Percentiles rank a stretch among this genome's conserved stretches.
Conservation (phyloP, 1,140 invertebrate species). For the Listronotus bonariensis region DNA sequence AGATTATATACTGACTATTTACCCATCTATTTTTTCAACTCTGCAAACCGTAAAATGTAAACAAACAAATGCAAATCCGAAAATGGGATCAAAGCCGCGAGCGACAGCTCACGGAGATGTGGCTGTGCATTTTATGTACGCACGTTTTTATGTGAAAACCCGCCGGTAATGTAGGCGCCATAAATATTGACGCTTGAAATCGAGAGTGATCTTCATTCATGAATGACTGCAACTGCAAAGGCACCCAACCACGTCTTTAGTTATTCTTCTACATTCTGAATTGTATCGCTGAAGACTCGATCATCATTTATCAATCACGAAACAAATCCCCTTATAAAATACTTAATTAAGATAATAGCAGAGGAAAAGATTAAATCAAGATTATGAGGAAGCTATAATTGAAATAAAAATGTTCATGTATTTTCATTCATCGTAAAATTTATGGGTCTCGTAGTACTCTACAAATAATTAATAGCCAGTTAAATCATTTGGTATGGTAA, state of each 20-base stretch:
- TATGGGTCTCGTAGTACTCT: not conserved
- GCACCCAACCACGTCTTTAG: slow-evolving; percentile 22
- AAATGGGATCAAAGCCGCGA: slow-evolving; percentile 8
- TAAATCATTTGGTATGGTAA: not conserved
- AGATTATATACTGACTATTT: too few relatives aligned
- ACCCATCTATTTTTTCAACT: not conserved
- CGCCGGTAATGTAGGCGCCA: slow-evolving; percentile 21
- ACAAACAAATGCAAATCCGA: slow-evolving; percentile 19
- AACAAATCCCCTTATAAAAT: slow-evolving; percentile 5
- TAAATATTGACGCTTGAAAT: slow-evolving; percentile 34
- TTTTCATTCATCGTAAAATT: not conserved
- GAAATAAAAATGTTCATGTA: too few relatives aligned
- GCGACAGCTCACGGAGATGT: slow-evolving; percentile 4
- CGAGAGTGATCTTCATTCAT: slow-evolving; percentile 33
- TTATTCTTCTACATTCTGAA: slow-evolving; percentile 25
- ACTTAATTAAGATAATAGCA: slow-evolving; percentile 1
- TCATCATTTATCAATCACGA: slow-evolving; percentile 20
- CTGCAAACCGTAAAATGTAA: slow-evolving; percentile 12
- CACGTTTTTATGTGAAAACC: slow-evolving; percentile 20
- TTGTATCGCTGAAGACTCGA: not conserved
- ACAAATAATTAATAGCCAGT: slow-evolving; percentile 9
- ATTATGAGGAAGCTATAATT: too few relatives aligned
- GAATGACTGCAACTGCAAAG: slow-evolving; percentile 11
- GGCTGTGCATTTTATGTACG: slow-evolving; percentile 16
- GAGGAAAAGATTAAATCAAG: too few relatives aligned